Evolutionary conservation across 2,113 vertebrate species (phyloP).

Genomic region (Pelusios castaneus): DNA sequence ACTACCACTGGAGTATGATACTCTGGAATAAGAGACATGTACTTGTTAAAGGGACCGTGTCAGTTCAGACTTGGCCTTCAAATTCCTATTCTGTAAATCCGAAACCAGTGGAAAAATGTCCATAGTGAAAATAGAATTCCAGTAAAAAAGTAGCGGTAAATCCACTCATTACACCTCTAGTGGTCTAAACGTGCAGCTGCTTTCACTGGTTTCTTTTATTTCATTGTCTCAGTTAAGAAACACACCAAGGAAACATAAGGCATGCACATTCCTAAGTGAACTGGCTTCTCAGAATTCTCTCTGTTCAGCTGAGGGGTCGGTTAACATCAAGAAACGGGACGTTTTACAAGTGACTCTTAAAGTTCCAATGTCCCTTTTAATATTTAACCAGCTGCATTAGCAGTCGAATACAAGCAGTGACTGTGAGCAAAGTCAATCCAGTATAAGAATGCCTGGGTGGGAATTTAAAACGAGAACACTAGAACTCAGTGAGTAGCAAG

Average conservation of each 20-base stretch:
- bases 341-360: not conserved
- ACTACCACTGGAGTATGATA: not conserved
- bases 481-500: not conserved
- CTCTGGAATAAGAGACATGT: not conserved
- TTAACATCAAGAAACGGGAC: not conserved
- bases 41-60: not conserved
- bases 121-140: not conserved
- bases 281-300: not conserved
- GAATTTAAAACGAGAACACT: accelerated
- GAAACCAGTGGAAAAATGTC: not conserved
- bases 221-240: not conserved
- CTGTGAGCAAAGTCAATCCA: not conserved
- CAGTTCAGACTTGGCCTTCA: not conserved
- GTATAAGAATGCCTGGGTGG: not conserved
- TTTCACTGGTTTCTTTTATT: not conserved
- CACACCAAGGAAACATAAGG: not conserved
- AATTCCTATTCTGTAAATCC: not conserved
- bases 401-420: not conserved
- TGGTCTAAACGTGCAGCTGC: not conserved
- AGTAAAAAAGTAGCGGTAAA: not conserved
- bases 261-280: not conserved
- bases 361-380: not conserved
- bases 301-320: accelerated
- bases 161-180: not conserved
- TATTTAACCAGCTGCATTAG: not conserved